Conservation (phyloP, 30 jellyfish, hydroid and myxozoan genomes). For the Turritopsis dohrnii region DNA sequence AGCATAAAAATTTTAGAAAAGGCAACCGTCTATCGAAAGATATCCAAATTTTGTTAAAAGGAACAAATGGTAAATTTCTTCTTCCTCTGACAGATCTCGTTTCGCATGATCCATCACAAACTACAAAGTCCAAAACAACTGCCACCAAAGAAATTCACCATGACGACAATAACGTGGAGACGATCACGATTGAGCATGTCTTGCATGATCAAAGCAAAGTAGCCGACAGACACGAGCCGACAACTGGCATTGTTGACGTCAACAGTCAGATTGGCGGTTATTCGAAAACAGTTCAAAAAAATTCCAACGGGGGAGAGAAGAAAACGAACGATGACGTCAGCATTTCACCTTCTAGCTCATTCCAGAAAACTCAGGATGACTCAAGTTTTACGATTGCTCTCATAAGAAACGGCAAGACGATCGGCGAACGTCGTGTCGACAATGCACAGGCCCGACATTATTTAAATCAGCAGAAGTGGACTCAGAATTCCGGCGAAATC, state of each 20-base stretch:
- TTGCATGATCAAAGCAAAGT: neutral
- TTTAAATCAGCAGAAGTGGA: slow-evolving; percentile 2
- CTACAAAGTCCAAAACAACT: slow-evolving; percentile 43
- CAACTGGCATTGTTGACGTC: neutral
- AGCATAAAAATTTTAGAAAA: slow-evolving; percentile 6
- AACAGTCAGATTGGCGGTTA: slow-evolving; percentile 9
- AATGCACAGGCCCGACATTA: slow-evolving; percentile 2
- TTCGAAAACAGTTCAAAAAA: neutral
- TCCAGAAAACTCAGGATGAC: neutral
- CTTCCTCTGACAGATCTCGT: slow-evolving; percentile 47
- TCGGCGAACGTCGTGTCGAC: slow-evolving; percentile 16
- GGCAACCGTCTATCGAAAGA: slow-evolving; percentile 35
- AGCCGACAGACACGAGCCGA: neutral
- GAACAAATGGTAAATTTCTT: slow-evolving; percentile 64
- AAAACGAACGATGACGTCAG: neutral
- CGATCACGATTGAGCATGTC: slow-evolving; percentile 66
- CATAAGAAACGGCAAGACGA: slow-evolving; percentile 14
- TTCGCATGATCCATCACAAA: slow-evolving; percentile 31
- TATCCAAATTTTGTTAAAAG: slow-evolving; percentile 55
- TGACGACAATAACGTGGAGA: slow-evolving; percentile 42
- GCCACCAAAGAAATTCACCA: slow-evolving; percentile 74
- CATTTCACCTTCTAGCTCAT: neutral
- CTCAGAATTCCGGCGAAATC: neutral
- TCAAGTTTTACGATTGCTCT: slow-evolving; percentile 28
- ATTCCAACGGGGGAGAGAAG: slow-evolving; percentile 3